These are phyloP conservation scores for Leptopilina syphax DNA, from an alignment of 2,888 invertebrate species.

Conservation along the genomic window DNA sequence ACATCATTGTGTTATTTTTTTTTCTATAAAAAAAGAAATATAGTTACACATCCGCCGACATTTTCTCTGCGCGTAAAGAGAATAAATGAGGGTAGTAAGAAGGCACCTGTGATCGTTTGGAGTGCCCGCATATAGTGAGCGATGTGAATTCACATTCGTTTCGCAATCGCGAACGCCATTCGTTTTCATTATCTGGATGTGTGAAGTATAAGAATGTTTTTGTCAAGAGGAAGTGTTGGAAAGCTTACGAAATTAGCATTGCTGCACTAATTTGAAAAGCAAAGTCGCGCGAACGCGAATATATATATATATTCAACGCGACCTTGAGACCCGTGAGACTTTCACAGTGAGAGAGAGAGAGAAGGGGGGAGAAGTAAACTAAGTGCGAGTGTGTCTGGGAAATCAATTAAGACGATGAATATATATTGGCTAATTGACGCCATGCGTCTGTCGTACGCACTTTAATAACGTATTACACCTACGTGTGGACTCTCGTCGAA, in stretches of 20 bases:
- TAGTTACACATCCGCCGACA: slow-evolving; percentile 10
- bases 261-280: slow-evolving; percentile 40
- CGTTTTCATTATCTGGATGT: slow-evolving; percentile 26
- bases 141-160: slow-evolving; percentile 33
- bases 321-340: slow-evolving; percentile 44
- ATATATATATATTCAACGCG: neutral
- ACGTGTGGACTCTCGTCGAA: slow-evolving; percentile 62
- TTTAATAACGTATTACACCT: slow-evolving; percentile 67
- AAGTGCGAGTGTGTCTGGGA: slow-evolving; percentile 49
- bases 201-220: slow-evolving; percentile 1
- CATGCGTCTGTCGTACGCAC: slow-evolving; percentile 59
- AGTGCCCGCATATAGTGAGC: slow-evolving; percentile 29
- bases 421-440: slow-evolving; percentile 70
- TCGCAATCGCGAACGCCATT: slow-evolving; percentile 22
- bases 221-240: slow-evolving; percentile 25
- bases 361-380: too few species aligned
- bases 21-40: neutral
- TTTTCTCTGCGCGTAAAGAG: neutral
- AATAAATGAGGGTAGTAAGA: slow-evolving; percentile 14
- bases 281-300: slow-evolving; percentile 38
- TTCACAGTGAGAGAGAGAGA: slow-evolving; percentile 22
- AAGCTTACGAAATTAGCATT: slow-evolving; percentile 35
- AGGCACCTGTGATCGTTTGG: slow-evolving; percentile 16
- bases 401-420: slow-evolving; percentile 72
- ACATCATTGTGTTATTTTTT: neutral